Conservation (phyloP, 92 coral and sea anemone genomes). For the Palythoa grandiflora region DNA sequence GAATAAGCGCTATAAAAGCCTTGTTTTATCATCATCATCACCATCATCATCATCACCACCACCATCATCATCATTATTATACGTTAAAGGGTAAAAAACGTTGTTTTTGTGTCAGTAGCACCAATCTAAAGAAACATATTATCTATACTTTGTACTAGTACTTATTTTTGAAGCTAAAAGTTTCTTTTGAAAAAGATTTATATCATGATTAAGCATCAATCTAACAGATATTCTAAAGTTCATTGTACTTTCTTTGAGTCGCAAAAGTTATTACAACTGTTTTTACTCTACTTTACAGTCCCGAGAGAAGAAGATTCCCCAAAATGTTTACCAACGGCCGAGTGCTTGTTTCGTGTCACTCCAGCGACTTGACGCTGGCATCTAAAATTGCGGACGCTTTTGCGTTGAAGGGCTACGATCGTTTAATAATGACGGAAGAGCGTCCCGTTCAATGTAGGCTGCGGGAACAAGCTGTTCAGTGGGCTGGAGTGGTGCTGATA, state of each 20-base stretch:
- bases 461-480: constrained; percentile 40
- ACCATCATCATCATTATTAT: too few relatives aligned
- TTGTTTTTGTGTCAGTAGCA: too few relatives aligned
- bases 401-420: constrained; percentile 19
- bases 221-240: not conserved
- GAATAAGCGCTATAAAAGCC: too few relatives aligned
- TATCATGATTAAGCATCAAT: too few relatives aligned
- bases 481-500: constrained; percentile 37
- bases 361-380: constrained; percentile 39
- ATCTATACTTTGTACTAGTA: too few relatives aligned
- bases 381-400: constrained; percentile 20
- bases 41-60: too few relatives aligned
- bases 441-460: constrained; percentile 18
- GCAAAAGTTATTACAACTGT: not conserved
- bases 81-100: too few relatives aligned
- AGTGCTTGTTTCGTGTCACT: constrained; percentile 45
- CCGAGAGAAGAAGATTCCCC: not conserved
- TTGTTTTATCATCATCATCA: too few relatives aligned
- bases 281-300: not conserved
- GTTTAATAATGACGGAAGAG: constrained; percentile 20
- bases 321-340: constrained; percentile 17
- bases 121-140: too few relatives aligned
- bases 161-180: too few relatives aligned
- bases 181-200: too few relatives aligned
- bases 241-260: not conserved